Evolutionary conservation across 2,797 vertebrate genomes (phyloP), one percentile per base, ranked within the genome.

Genomic region (Platalea minor): DNA sequence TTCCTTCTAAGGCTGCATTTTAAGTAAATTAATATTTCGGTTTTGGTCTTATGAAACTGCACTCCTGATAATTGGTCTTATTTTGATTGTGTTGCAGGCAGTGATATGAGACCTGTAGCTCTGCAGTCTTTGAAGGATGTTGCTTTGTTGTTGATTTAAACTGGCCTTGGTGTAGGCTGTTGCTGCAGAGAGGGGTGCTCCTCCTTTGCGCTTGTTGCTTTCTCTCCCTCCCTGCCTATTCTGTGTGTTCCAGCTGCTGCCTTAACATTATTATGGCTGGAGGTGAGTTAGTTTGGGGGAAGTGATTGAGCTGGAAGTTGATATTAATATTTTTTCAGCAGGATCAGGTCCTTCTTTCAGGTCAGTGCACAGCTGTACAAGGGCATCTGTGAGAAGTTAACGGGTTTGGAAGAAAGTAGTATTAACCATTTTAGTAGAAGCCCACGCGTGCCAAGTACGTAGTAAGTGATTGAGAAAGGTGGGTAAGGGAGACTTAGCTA

Each of bases 211-310:
- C 56, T 74, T 57, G 29, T 46, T 60, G 31, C 20, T 28, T 57
- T 68, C 31, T 56, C 10, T 85, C 14, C 24, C 7, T 77, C 35
- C 33, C 8, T 54, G 39, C n/a, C 23, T 69, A 0, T 69, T 50
- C 5, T 14, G 0, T 69, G 18, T 77, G 26, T 74, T 43, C 17
- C 53, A n/a, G 16, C 48, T 61, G 51, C 54, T 88, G 35, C 12
- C 20, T 48, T 57, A 41, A 57, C 4, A 1, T 74, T 64, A 19
- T 1, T 2, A 0, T 46, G 43, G 13, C 29, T 59, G 48, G 56
- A 72, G 21, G 7, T 51, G 43, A 35, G 29, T 13, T 81, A 8
- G 4, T 60, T 51, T 69, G 43, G 18, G 54, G 39, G 4, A 89
- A 57, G 2, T 63, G 54, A 33, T 3, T 51, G 37, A 70, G 31